Evolutionary conservation across 2,113 vertebrate species (phyloP).

Genomic region (Catharus fuscescens): DNA sequence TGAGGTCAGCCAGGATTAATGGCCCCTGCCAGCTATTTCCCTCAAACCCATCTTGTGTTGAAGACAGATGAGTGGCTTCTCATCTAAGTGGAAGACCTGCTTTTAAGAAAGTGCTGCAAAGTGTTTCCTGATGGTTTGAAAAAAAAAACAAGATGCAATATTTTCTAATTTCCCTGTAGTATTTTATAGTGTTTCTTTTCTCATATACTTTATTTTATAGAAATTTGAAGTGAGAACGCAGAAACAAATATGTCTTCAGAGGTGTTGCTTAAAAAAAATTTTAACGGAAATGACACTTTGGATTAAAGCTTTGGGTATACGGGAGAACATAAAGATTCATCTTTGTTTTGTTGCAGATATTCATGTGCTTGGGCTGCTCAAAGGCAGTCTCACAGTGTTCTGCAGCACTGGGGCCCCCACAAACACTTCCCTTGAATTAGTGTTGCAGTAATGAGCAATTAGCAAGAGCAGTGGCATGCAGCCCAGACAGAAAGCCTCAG

Average conservation of each 20-base stretch:
- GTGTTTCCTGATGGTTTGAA: background rate
- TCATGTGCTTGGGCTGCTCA: background rate
- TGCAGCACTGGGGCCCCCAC: background rate
- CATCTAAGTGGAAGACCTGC: background rate
- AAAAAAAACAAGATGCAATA: background rate
- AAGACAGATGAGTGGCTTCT: background rate
- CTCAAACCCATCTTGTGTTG: background rate
- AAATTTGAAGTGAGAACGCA: background rate
- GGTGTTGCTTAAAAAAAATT: background rate
- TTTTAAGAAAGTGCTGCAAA: background rate
- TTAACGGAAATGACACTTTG: background rate
- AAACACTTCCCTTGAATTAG: background rate
- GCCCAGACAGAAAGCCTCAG: background rate
- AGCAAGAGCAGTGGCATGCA: background rate
- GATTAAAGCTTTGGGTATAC: background rate
- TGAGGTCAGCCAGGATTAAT: conserved; percentile 39
- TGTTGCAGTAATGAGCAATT: background rate
- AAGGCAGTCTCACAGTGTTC: background rate
- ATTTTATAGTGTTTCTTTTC: background rate
- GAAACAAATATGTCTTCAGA: background rate
- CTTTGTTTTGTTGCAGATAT: background rate
- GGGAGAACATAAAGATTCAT: background rate
- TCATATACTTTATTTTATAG: background rate
- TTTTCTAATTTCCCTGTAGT: background rate
- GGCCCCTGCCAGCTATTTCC: background rate